Base-by-base conservation (phyloP, 2,797 vertebrate genomes). In the Geotrypetes seraphini region DNA sequence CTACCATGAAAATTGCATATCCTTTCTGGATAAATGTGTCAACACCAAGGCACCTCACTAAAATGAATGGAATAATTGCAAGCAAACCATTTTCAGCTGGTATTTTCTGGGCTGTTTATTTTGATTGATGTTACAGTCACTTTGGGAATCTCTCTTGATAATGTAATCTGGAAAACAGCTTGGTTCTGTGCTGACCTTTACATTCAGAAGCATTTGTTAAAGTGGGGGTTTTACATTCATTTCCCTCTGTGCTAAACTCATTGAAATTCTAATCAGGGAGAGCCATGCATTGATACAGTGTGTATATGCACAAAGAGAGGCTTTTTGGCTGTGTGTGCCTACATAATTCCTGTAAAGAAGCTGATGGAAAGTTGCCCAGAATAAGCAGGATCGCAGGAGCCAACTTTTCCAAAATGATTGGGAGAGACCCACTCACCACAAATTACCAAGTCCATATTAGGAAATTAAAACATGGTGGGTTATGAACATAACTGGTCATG, bases 41-140 rank as follows among this genome's bases (percentile, higher is more conserved):
- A 43, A 39, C 28, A 48, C 48, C 53, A 56, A 64, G 30, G 28
- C 35, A 42, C 26, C 30, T 47, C 32, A 33, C 22, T 42, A 32
- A 49, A 53, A 39, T 28, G 50, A 60, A 40, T 47, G 3, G 32
- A 60, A 47, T 60, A 49, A 62, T 60, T 52, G 31, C 24, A 39
- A 34, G 33, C 32, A 55, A 53, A 52, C 22, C 39, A 42, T 59
- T 57, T 61, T 43, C 46, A 42, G 11, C 31, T 36, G 41, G n/a
- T 33, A 21, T 43, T 46, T 41, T 53, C 43, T 18, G 19, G n/a
- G 19, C 12, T 51, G 16, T 43, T 46, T 36, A 31, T 47, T 47
- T 61, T 50, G 51, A 40, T 29, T 45, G 45, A 51, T 54, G 26
- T 33, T 59, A 60, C 12, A 10, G 5, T 59, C 36, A 22, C 30